Base-by-base conservation (phyloP, 92 coral and sea anemone species). In the Diadumene lineata region DNA sequence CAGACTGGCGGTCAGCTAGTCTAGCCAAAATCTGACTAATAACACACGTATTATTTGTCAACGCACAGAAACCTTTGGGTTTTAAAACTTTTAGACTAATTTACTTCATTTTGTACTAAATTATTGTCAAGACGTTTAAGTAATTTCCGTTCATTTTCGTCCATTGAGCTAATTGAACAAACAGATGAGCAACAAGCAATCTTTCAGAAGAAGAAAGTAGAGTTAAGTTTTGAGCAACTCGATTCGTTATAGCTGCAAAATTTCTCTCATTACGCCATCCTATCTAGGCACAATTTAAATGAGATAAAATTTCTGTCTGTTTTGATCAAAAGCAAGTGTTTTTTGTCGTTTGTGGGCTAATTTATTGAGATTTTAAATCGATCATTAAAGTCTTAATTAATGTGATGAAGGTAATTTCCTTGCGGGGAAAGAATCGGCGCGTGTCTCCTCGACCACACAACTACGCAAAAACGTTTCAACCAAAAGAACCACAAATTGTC, bases 341-440 rank as follows among this genome's bases (percentile, higher is more conserved):
- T 43, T 25, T 9, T 33, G 43, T 32, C 33, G 50, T 55, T 60
- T 66, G 53, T 51, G 53, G 18, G 26, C 44, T 72, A 48, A 32
- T 72, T 72, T 55, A 72, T 72, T 34, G 63, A 31, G 62, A n/a
- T 61, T 72, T 72, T 29, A 72, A 61, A 68, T 31, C 34, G 33
- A 27, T 72, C 63, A 70, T 72, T 72, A 43, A 56, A 48, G 53
- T 72, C 43, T 72, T 72, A 61, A 72, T 56, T 58, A 43, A 56
- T 18, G 77, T 72, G 77, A 32, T 72, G 77, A 72, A 72, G 77
- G 66, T 34, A 58, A 58, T 26, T 72, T 72, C 63, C 64, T 56
- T 16, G 28, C 66, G 31, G 68, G 65, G 61, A 50, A 50, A 66
- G 17, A 43, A 43, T 24, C 31, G 34, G 63, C 79, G 79, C 79